Percentiles rank a stretch among this genome's conserved stretches.
These are phyloP conservation scores for Coelopa frigida DNA, from an alignment of 1,140 invertebrate genomes.

Conservation along the genomic window DNA sequence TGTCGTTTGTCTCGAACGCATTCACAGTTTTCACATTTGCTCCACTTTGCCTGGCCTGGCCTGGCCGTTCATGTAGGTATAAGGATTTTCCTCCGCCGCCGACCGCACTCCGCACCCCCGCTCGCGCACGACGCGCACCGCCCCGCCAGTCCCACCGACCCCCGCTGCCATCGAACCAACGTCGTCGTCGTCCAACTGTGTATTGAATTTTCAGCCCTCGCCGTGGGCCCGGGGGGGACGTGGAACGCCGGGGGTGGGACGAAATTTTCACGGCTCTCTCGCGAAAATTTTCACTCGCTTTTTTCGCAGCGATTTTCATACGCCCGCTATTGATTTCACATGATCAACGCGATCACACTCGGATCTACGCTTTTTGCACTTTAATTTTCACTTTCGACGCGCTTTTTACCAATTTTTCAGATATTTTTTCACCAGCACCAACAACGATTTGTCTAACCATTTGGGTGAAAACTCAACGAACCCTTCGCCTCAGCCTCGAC, in stretches of 20 bases:
- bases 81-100: slow-evolving; percentile 14
- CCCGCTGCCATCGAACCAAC: slow-evolving; percentile 8
- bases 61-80: slow-evolving; percentile 15
- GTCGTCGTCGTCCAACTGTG: slow-evolving; percentile 13
- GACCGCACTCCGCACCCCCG: slow-evolving; percentile 10
- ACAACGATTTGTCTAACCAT: slow-evolving; percentile 19
- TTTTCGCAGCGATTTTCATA: not conserved
- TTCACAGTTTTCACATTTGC: slow-evolving; percentile 16
- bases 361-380: no score
- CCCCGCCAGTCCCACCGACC: not conserved
- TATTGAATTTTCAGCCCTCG: slow-evolving; percentile 22
- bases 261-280: slow-evolving; percentile 3
- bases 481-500: slow-evolving; percentile 15
- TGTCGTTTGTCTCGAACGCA: no score
- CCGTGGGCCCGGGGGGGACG: no score
- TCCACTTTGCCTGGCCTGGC: slow-evolving; percentile 4
- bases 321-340: no score
- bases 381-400: slow-evolving; percentile 7
- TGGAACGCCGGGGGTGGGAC: no score
- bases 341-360: no score
- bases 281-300: not conserved
- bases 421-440: slow-evolving; percentile 16
- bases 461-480: slow-evolving; percentile 21
- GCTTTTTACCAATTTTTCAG: slow-evolving; percentile 14
- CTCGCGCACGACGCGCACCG: slow-evolving; percentile 5